Percentiles rank a stretch among this genome's conserved stretches.
phyloP scores from a whole-genome alignment of 2,797 vertebrate genomes.

The Hippocampus kuda region DNA sequence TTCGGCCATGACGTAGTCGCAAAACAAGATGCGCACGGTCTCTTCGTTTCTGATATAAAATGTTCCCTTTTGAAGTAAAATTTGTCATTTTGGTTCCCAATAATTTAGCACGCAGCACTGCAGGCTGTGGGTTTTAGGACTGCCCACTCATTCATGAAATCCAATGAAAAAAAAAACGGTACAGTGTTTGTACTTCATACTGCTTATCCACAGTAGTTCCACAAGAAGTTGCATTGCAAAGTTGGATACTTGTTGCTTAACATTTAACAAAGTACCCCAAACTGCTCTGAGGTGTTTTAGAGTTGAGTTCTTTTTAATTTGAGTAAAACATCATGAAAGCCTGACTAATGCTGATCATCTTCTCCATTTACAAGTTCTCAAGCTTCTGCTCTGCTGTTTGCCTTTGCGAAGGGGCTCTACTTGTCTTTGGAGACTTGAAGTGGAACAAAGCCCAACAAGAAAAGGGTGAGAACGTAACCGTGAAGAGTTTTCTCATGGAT shows the following conservation, averaged over 20 bases:
- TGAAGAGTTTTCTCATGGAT: conserved; percentile 54
- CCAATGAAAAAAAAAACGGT: background rate
- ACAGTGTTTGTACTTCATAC: background rate
- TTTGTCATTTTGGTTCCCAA: background rate
- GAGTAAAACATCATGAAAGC: background rate
- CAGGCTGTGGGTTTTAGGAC: background rate
- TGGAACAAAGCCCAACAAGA: conserved; percentile 56
- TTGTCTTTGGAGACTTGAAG: conserved; percentile 49
- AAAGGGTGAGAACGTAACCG: conserved; percentile 59
- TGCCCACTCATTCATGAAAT: background rate
- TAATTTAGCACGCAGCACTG: too few relatives aligned
- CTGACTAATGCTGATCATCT: conserved; percentile 15
- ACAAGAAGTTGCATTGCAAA: background rate
- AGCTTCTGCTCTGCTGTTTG: conserved; percentile 22
- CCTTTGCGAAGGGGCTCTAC: conserved; percentile 34
- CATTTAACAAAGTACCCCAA: background rate
- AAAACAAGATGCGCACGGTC: conserved; percentile 18
- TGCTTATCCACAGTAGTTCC: background rate
- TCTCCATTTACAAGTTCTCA: conserved; percentile 30
- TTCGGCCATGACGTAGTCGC: conserved; percentile 10
- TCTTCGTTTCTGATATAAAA: conserved; percentile 3
- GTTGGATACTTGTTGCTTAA: conserved; percentile 48
- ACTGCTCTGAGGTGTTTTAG: background rate
- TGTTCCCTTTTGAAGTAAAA: background rate
- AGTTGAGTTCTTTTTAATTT: background rate